A percentile compares a stretch with the other conserved stretches of the same genome.
These are phyloP conservation scores for Python bivittatus DNA, from an alignment of 2,113 vertebrate genomes.

Conservation along the genomic window DNA sequence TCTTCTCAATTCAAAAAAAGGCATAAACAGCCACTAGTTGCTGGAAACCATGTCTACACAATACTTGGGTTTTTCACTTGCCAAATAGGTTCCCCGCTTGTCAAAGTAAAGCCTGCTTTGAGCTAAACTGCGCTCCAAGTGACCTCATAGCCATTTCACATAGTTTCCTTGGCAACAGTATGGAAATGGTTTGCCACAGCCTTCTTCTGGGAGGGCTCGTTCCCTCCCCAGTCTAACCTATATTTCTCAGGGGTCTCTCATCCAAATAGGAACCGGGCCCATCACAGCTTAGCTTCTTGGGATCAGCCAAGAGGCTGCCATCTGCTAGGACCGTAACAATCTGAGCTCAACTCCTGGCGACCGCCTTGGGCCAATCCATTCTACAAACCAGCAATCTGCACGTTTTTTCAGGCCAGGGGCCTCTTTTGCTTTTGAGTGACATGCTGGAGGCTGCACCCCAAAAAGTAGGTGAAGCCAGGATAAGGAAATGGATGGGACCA, in stretches of 20 bases:
- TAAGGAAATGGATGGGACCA: not conserved
- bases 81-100: not conserved
- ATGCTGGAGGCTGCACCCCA: not conserved
- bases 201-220: not conserved
- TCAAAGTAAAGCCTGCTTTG: not conserved
- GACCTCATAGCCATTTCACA: not conserved
- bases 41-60: rapidly evolving
- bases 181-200: not conserved
- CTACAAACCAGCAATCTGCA: not conserved
- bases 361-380: not conserved
- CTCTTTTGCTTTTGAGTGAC: not conserved
- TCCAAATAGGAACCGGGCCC: not conserved
- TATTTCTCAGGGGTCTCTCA: not conserved
- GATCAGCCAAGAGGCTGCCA: not conserved
- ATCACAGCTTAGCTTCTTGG: not conserved
- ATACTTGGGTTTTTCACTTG: constrained; percentile 1
- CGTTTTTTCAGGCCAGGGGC: not conserved
- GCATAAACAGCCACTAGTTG: not conserved
- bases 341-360: not conserved
- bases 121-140: not conserved
- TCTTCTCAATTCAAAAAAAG: not conserved
- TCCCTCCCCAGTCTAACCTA: not conserved
- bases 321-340: not conserved
- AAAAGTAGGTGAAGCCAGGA: not conserved
- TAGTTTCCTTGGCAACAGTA: not conserved